These are phyloP conservation scores for Coluber constrictor DNA, from an alignment of 2,797 vertebrate species.

Conservation along the genomic window DNA sequence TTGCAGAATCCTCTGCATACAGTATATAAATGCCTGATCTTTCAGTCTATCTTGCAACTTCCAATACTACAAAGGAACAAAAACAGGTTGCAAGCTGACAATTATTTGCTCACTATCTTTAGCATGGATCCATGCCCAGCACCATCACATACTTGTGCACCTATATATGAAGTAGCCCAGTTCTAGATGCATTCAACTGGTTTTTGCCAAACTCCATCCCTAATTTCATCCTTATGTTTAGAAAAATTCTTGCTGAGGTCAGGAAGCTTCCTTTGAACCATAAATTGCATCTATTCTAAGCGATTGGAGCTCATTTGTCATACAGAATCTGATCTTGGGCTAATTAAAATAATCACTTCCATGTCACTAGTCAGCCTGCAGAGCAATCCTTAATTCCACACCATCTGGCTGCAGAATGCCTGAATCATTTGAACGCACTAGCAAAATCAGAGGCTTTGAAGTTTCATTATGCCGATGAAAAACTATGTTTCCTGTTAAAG, in stretches of 20 bases:
- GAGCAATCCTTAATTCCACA: slow-evolving; percentile 13
- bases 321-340: slow-evolving; percentile 10
- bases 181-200: not conserved
- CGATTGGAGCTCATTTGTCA: slow-evolving; percentile 15
- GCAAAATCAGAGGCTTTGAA: slow-evolving; percentile 36
- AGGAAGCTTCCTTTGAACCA: slow-evolving; percentile 27
- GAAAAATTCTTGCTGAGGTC: slow-evolving; percentile 22
- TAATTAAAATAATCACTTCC: slow-evolving; percentile 24
- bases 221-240: slow-evolving; percentile 35
- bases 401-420: slow-evolving; percentile 17
- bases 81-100: not conserved
- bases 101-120: not conserved
- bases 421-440: slow-evolving; percentile 11
- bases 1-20: not conserved
- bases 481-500: slow-evolving; percentile 39
- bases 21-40: not conserved
- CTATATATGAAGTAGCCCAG: not conserved
- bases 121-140: not conserved
- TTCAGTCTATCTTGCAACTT: not conserved
- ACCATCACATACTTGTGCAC: not conserved
- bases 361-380: slow-evolving; percentile 1
- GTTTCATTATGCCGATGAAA: slow-evolving; percentile 34
- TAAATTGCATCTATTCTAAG: slow-evolving; percentile 11
- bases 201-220: not conserved
- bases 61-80: not conserved